Evolutionary conservation across 2,113 vertebrate species (phyloP).

Genomic region (Alouatta palliata): DNA sequence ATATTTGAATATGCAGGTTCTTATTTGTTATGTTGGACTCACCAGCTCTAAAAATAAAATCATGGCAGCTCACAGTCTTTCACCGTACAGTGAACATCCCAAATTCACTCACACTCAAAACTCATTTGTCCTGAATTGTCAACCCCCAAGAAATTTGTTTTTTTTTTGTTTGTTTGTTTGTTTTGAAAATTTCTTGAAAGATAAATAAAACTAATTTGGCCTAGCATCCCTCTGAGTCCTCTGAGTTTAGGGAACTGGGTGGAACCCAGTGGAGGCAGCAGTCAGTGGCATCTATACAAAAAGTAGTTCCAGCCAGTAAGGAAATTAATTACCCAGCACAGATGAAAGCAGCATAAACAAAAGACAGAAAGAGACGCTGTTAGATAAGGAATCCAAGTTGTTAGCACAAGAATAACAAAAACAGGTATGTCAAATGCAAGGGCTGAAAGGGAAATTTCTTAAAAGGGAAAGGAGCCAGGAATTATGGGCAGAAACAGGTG

Average conservation of each 20-base stretch:
- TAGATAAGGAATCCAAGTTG: not conserved
- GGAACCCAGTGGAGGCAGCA: not conserved
- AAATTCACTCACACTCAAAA: not conserved
- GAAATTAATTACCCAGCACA: not conserved
- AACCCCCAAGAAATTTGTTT: not conserved
- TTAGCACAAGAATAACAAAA: slow-evolving; percentile 9
- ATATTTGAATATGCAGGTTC: not conserved
- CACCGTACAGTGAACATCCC: not conserved
- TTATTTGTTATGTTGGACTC: not conserved
- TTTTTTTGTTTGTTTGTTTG: too few species aligned
- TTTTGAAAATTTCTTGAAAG: not conserved
- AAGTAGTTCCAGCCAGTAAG: not conserved
- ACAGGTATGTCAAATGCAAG: not conserved
- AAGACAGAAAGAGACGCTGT: not conserved
- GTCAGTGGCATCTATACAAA: not conserved
- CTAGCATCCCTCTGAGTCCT: not conserved
- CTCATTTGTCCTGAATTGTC: not conserved
- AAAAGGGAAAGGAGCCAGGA: not conserved
- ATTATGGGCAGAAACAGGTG: not conserved
- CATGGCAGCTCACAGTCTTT: not conserved
- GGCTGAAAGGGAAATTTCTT: not conserved
- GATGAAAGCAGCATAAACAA: not conserved
- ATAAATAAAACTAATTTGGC: not conserved
- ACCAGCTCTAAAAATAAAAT: slow-evolving; percentile 17
- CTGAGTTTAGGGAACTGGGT: not conserved